These are phyloP conservation scores for Stenoptilia bipunctidactyla DNA, from an alignment of 2,888 invertebrate species.

Conservation along the genomic window DNA sequence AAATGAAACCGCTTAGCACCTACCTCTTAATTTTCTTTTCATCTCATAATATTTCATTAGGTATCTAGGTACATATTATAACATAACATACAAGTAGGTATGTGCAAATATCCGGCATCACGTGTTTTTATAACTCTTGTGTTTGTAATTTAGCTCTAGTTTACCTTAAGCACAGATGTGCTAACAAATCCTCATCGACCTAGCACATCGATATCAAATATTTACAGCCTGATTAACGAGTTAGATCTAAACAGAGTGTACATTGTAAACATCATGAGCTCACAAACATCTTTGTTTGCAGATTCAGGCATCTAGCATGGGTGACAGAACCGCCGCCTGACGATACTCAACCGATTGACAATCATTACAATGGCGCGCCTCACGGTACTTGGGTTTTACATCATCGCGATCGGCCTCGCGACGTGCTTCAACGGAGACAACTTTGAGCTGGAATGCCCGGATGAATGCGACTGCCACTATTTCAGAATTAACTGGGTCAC, in stretches of 20 bases:
- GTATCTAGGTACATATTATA: too few relatives aligned
- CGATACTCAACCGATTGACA: conserved; percentile 3
- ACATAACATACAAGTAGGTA: too few relatives aligned
- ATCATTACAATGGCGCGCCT: conserved; percentile 29
- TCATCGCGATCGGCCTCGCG: conserved; percentile 30
- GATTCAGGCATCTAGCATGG: conserved; percentile 11
- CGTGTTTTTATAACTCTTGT: too few relatives aligned
- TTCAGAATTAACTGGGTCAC: conserved; percentile 83
- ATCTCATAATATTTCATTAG: too few relatives aligned
- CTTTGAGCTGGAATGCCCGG: conserved; percentile 78
- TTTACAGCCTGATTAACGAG: conserved; percentile 18
- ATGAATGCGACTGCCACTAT: conserved; percentile 82
- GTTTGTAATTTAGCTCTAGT: too few relatives aligned
- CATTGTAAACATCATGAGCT: not conserved
- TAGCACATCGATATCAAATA: too few relatives aligned
- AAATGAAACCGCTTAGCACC: too few relatives aligned
- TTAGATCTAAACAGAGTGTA: not conserved
- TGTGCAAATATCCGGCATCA: too few relatives aligned
- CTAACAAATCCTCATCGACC: too few relatives aligned
- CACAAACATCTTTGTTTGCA: conserved; percentile 5
- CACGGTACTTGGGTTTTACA: conserved; percentile 30
- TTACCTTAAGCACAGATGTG: too few relatives aligned
- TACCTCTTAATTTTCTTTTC: too few relatives aligned
- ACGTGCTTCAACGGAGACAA: conserved; percentile 72
- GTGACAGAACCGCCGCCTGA: not conserved